Evolutionary conservation across 2,888 invertebrate genomes (phyloP).

Genomic region (Ariolimax columbianus): DNA sequence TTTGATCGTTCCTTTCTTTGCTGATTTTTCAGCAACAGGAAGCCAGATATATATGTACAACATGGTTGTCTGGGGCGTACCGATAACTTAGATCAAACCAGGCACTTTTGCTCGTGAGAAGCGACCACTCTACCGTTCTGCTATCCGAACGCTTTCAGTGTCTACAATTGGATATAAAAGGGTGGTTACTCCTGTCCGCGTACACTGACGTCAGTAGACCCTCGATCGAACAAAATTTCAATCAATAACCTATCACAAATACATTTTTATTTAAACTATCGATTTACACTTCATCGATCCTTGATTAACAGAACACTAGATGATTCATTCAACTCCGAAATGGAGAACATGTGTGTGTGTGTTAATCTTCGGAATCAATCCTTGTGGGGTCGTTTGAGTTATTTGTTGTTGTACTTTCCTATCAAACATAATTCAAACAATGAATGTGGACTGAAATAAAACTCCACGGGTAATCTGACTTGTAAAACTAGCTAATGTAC

Average conservation of each 20-base stretch:
- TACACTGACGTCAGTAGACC: not conserved
- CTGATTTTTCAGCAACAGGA: too few relatives aligned
- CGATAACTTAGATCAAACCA: too few relatives aligned
- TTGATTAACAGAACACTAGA: not conserved
- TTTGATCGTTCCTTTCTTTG: too few relatives aligned
- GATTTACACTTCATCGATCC: conserved; percentile 19
- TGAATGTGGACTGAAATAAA: not conserved
- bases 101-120: too few relatives aligned
- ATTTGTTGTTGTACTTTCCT: not conserved
- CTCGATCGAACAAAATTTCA: not conserved
- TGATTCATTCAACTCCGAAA: not conserved
- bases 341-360: too few relatives aligned
- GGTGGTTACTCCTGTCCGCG: not conserved
- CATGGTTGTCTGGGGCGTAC: too few relatives aligned
- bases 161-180: not conserved
- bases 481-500: too few relatives aligned
- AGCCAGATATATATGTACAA: too few relatives aligned
- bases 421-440: not conserved
- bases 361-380: too few relatives aligned
- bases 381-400: not conserved
- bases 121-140: too few relatives aligned
- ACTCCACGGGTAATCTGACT: not conserved
- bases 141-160: too few relatives aligned
- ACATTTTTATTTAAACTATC: conserved; percentile 5
- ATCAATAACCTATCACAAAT: conserved; percentile 11